These are phyloP conservation scores for Phthorimaea operculella DNA, from an alignment of 1,140 invertebrate genomes.

Conservation along the genomic window DNA sequence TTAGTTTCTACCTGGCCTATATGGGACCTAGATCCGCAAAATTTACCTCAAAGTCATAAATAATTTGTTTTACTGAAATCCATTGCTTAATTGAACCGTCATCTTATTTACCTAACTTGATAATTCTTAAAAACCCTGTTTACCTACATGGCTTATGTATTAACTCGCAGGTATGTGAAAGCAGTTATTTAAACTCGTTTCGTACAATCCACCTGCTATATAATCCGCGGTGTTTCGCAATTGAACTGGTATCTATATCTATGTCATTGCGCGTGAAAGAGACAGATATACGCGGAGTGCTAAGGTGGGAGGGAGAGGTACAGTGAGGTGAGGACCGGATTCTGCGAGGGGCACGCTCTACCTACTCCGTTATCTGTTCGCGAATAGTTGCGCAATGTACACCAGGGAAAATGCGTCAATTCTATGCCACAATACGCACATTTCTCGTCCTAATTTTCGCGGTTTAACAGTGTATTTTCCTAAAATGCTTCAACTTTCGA, in stretches of 20 bases:
- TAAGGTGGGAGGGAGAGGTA: slow-evolving; percentile 32
- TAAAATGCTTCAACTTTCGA: neutral
- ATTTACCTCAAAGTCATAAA: too few species aligned
- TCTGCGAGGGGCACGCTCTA: slow-evolving; percentile 53
- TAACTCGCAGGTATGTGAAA: slow-evolving; percentile 48
- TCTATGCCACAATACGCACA: slow-evolving; percentile 12
- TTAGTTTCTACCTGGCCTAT: too few species aligned
- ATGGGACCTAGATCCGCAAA: too few species aligned
- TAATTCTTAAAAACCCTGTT: neutral
- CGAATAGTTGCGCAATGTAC: slow-evolving; percentile 64
- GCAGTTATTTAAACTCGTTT: slow-evolving; percentile 63
- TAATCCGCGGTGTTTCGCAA: slow-evolving; percentile 67
- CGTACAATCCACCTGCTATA: slow-evolving; percentile 64
- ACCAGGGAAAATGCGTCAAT: slow-evolving; percentile 49
- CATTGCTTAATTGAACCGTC: too few species aligned
- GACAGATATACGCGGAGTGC: slow-evolving; percentile 20
- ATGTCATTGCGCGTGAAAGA: slow-evolving; percentile 48
- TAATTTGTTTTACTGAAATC: too few species aligned
- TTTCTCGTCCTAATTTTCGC: neutral
- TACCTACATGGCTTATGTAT: slow-evolving; percentile 5
- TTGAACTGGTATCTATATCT: slow-evolving; percentile 58
- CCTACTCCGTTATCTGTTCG: slow-evolving; percentile 61
- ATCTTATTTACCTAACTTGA: too few species aligned
- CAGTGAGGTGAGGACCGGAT: slow-evolving; percentile 33
- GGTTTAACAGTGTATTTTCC: neutral